Evolutionary conservation across 2,888 invertebrate species (phyloP).

Genomic region (Mesoligia furuncula): DNA sequence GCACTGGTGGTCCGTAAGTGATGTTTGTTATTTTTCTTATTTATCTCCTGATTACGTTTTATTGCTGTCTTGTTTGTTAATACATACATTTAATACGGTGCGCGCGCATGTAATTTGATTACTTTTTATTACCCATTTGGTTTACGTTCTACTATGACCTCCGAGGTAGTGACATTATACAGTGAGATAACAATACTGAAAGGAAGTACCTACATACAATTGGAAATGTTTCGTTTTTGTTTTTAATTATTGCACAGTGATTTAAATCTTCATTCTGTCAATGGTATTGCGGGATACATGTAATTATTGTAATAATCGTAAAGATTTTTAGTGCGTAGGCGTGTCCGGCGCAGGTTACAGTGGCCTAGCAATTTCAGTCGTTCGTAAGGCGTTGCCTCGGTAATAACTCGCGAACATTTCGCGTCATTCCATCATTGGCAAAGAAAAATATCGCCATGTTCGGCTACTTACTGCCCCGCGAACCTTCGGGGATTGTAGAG

Average conservation of each 20-base stretch:
- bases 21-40: conserved; percentile 60
- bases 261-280: conserved; percentile 55
- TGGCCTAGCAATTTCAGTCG: conserved; percentile 64
- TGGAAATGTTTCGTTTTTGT: conserved; percentile 7
- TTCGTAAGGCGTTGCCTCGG: conserved; percentile 44
- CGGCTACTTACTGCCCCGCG: conserved; percentile 9
- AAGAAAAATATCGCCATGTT: conserved; percentile 45
- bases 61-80: conserved; percentile 59
- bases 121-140: conserved; percentile 55
- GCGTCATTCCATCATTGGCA: conserved; percentile 46
- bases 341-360: conserved; percentile 50
- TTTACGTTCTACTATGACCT: conserved; percentile 53
- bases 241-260: conserved; percentile 40
- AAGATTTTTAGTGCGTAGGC: conserved; percentile 67
- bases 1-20: conserved; percentile 74
- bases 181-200: conserved; percentile 22
- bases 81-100: conserved; percentile 57
- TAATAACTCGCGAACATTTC: conserved; percentile 52
- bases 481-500: conserved; percentile 28
- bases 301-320: conserved; percentile 72
- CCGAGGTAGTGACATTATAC: conserved; percentile 27
- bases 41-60: conserved; percentile 64
- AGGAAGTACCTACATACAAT: background rate
- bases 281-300: conserved; percentile 46
- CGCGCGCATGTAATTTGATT: conserved; percentile 59